A percentile compares a stretch with the other conserved stretches of the same genome.
Evolutionary conservation across 1,140 invertebrate genomes (phyloP).

Genomic region (Hycleus phaleratus): DNA sequence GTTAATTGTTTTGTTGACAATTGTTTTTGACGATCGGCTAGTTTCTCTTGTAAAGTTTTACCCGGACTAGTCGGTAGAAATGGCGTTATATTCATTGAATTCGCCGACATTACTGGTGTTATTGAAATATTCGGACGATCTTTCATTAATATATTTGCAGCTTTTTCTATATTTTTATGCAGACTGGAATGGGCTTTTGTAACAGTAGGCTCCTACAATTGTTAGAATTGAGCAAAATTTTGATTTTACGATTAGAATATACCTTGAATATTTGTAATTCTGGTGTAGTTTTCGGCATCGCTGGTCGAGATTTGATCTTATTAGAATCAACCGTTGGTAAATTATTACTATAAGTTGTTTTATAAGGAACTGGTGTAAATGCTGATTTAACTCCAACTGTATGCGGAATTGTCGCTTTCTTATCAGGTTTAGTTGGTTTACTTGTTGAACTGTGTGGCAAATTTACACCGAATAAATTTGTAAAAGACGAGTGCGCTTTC

Average conservation of each 20-base stretch:
- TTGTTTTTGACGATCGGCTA: slow-evolving; percentile 51
- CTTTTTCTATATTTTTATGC: slow-evolving; percentile 18
- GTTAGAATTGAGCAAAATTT: too few species aligned
- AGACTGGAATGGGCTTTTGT: slow-evolving; percentile 3
- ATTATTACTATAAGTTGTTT: not conserved
- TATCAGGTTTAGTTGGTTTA: slow-evolving; percentile 1
- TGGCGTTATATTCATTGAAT: slow-evolving; percentile 7
- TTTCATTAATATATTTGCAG: slow-evolving; percentile 28
- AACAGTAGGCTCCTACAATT: slow-evolving; percentile 12
- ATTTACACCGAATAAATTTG: slow-evolving; percentile 11
- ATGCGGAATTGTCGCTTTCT: slow-evolving; percentile 1
- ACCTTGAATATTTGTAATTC: slow-evolving; percentile 17
- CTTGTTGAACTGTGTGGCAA: not conserved
- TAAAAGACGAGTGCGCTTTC: not conserved
- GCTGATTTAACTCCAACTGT: slow-evolving; percentile 1
- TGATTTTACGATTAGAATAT: not conserved
- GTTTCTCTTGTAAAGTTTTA: slow-evolving; percentile 54
- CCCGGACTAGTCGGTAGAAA: slow-evolving; percentile 42
- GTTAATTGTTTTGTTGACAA: slow-evolving; percentile 22
- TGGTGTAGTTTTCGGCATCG: slow-evolving; percentile 1
- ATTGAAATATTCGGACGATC: slow-evolving; percentile 38
- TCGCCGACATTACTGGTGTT: slow-evolving; percentile 27
- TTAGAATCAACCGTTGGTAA: not conserved
- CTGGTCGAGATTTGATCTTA: not conserved
- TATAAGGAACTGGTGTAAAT: not conserved